Conservation (phyloP, 2,797 vertebrate species). For the Microctenopoma steveboyesi region DNA sequence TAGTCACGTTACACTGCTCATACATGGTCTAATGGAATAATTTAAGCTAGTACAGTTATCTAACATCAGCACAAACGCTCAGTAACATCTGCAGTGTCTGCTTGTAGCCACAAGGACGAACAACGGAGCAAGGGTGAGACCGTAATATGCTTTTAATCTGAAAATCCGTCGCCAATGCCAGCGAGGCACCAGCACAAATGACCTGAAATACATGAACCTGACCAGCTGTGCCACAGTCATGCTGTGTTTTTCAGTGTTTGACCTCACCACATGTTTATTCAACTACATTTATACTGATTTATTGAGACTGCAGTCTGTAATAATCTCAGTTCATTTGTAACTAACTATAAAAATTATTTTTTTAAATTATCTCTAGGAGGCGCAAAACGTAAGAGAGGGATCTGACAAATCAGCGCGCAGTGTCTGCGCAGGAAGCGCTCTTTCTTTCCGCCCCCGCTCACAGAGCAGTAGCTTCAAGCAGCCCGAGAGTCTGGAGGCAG, state of each 20-base stretch:
- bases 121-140: not conserved
- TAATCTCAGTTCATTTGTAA: not conserved
- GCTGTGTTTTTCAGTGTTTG: not conserved
- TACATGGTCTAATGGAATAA: too few relatives aligned
- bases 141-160: not conserved
- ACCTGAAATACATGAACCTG: not conserved
- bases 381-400: not conserved
- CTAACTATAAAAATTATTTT: not conserved
- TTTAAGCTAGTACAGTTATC: too few relatives aligned
- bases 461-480: not conserved
- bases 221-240: too few relatives aligned
- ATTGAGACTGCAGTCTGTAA: too few relatives aligned
- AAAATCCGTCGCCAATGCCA: not conserved
- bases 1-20: too few relatives aligned
- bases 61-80: too few relatives aligned
- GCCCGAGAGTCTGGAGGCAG: not conserved
- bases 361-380: not conserved
- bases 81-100: not conserved
- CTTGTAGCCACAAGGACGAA: constrained; percentile 13
- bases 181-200: not conserved
- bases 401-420: constrained; percentile 58
- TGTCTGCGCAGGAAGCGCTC: constrained; percentile 25
- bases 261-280: too few relatives aligned
- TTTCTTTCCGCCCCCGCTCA: not conserved
- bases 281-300: too few relatives aligned